These are phyloP conservation scores for Lepidurus apus DNA, from an alignment of 1,140 invertebrate genomes.

Conservation along the genomic window DNA sequence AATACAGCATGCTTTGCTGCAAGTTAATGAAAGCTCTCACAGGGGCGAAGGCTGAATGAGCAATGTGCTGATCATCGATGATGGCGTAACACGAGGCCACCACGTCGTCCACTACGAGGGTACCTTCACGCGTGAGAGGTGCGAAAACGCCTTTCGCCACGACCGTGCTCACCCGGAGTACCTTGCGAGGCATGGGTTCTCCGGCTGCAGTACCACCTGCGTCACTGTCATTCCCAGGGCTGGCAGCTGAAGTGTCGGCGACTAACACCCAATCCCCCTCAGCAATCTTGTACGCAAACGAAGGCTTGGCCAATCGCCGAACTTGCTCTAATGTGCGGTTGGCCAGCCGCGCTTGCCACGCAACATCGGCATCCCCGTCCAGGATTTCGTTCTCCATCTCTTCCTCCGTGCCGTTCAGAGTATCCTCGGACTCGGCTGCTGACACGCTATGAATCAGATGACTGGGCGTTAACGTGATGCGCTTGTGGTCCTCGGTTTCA, in stretches of 20 bases:
- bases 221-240: constrained; percentile 40
- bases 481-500: constrained; percentile 59
- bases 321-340: constrained; percentile 30
- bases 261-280: constrained; percentile 44
- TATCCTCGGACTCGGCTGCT: constrained; percentile 29
- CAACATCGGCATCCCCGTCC: constrained; percentile 24
- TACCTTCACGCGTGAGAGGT: constrained; percentile 80
- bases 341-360: constrained; percentile 23
- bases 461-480: constrained; percentile 72
- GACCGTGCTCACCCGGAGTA: constrained; percentile 55
- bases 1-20: constrained; percentile 35
- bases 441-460: constrained; percentile 63
- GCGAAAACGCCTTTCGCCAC: constrained; percentile 72
- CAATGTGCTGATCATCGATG: constrained; percentile 73
- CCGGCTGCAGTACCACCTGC: constrained; percentile 43
- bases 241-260: constrained; percentile 38
- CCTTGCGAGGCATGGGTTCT: constrained; percentile 44
- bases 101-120: constrained; percentile 81
- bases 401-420: neutral
- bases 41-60: constrained; percentile 77
- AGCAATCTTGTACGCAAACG: constrained; percentile 45
- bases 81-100: constrained; percentile 92
- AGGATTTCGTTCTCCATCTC: constrained; percentile 30
- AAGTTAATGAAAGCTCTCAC: constrained; percentile 56
- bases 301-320: constrained; percentile 28